Evolutionary conservation across 2,113 vertebrate genomes (phyloP).

Genomic region (Equus przewalskii): DNA sequence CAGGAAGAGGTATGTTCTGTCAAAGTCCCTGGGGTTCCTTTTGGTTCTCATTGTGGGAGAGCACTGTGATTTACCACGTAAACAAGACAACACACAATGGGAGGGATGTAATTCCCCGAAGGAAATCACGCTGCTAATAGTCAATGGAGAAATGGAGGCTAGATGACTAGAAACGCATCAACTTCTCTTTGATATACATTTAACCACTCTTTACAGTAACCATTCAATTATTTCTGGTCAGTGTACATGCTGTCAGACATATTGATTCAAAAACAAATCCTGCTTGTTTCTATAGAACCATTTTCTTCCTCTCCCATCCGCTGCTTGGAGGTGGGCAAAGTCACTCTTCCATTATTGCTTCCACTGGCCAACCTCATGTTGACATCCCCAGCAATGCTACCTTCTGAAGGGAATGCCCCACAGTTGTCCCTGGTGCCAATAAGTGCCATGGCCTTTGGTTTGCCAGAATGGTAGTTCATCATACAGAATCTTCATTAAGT

Average conservation of each 20-base stretch:
- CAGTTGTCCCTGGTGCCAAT: neutral
- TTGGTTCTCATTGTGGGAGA: neutral
- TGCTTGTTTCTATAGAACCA: neutral
- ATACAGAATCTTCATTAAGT: neutral
- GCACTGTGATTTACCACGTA: neutral
- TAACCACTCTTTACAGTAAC: neutral
- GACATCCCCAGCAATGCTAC: neutral
- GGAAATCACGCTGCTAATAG: neutral
- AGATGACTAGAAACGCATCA: neutral
- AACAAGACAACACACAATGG: neutral
- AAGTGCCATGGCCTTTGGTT: neutral
- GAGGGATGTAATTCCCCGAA: neutral
- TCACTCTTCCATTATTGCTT: no score
- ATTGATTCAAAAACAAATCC: neutral
- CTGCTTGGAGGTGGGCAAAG: neutral
- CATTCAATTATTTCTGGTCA: neutral
- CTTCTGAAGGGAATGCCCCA: neutral
- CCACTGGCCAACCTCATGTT: neutral
- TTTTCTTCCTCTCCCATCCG: neutral
- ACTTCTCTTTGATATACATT: neutral
- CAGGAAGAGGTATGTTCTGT: neutral
- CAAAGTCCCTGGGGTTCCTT: neutral
- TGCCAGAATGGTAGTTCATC: neutral
- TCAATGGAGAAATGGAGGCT: neutral
- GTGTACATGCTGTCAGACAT: neutral